These are phyloP conservation scores for Cactoblastis cactorum DNA, from an alignment of 2,888 invertebrate genomes.

Conservation along the genomic window DNA sequence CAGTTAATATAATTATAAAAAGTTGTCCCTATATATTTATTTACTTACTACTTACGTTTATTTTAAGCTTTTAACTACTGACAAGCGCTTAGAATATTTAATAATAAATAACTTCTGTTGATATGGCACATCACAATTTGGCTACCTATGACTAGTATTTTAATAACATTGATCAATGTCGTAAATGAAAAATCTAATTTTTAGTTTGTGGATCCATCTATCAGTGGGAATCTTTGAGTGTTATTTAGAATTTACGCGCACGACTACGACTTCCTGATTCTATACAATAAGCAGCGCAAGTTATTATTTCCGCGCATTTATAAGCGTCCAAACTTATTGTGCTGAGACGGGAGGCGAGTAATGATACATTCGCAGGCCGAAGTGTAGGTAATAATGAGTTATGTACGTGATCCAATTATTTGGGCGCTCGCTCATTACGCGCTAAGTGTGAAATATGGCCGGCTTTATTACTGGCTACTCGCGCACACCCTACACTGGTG, in stretches of 20 bases:
- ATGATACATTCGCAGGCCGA: conserved; percentile 72
- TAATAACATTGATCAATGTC: no score
- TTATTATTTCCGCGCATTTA: conserved; percentile 6
- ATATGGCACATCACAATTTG: no score
- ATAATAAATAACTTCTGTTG: no score
- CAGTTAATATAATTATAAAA: no score
- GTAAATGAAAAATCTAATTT: no score
- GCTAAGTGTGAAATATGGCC: conserved; percentile 80
- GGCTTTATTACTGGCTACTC: conserved; percentile 73
- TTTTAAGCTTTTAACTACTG: no score
- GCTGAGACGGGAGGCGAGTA: conserved; percentile 38
- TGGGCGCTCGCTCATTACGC: conserved; percentile 79
- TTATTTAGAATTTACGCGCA: not conserved
- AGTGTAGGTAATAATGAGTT: conserved; percentile 79
- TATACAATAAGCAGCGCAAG: not conserved
- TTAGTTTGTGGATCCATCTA: no score
- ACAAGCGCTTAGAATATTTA: no score
- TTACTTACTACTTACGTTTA: no score
- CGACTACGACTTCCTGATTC: not conserved
- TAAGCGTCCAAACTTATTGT: conserved; percentile 11
- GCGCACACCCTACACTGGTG: conserved; percentile 22
- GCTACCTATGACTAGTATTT: no score
- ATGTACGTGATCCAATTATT: conserved; percentile 81
- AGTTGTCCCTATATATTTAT: no score
- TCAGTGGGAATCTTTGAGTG: no score